These are phyloP conservation scores for Gopherus flavomarginatus DNA, from an alignment of 2,113 vertebrate species.

Conservation along the genomic window DNA sequence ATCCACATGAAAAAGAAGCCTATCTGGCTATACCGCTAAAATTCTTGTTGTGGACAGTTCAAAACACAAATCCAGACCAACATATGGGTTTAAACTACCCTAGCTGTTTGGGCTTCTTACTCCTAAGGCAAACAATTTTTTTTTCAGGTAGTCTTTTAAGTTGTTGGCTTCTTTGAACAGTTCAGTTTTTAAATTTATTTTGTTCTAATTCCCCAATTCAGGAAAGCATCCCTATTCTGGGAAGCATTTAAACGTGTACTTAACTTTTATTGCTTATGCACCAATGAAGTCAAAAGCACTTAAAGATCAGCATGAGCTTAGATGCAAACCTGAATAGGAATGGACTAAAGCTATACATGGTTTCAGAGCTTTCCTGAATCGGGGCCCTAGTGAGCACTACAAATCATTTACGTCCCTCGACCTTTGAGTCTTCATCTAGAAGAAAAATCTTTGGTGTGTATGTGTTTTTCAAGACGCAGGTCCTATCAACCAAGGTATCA, in stretches of 20 bases:
- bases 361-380: background rate
- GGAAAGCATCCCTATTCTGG: accelerated
- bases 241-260: background rate
- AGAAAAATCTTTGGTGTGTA: background rate
- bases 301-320: background rate
- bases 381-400: background rate
- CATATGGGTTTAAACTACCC: background rate
- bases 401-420: background rate
- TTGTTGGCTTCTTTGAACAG: background rate
- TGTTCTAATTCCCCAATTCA: background rate
- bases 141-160: background rate
- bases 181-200: accelerated
- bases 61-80: background rate
- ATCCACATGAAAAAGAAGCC: background rate
- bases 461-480: background rate
- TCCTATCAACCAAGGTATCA: background rate
- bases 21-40: background rate
- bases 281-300: background rate
- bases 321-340: background rate
- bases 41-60: background rate
- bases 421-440: background rate
- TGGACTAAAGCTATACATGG: background rate
- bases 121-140: background rate
- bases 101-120: background rate
- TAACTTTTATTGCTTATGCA: background rate